Base-by-base conservation (phyloP, 2,888 invertebrate genomes). In the Sesia apiformis region DNA sequence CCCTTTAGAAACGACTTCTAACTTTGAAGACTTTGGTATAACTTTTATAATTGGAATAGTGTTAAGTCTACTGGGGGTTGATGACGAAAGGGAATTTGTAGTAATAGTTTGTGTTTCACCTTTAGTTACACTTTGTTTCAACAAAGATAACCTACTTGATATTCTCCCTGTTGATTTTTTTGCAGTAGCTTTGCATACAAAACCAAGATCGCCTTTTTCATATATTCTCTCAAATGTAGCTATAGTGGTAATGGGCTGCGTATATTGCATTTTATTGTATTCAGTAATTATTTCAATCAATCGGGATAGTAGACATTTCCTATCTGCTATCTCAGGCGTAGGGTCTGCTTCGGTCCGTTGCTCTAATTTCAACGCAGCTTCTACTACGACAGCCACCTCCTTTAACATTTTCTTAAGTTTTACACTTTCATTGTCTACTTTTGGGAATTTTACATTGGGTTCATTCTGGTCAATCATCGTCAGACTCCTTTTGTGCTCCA, bases 121-220 rank as follows among this genome's bases (percentile, higher is more conserved):
- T 0, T 63, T 0, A 8, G 23, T 46, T 3, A 69, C 67, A 23
- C 74, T 74, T 57, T 63, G 65, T 23, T 46, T 7, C 3, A 76
- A 68, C 51, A 53, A 8, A 4, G 56, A 7, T 3, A 72, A 68
- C 4, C 57, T 8, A 8, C 23, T 3, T 70, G 54, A 3, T 72
- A 63, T 46, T 58, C 38, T 23, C 23, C 23, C 23, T 4, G 58
- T 5, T 40, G 62, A 64, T 58, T 76, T 82, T 55, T 78, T 85
- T n/a, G 60, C 51, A 39, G 58, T 49, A 38, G 73, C 64, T 65
- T 91, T 92, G 0, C 93, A 93, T 58, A 93, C 81, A 61, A 94
- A 93, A 4, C 94, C 94, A 56, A 93, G 89, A 71, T 93, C 93
- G 7, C 94, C 94, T 60, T 91, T 90, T 52, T 88, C 81, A 63